These are phyloP conservation scores for Pristiophorus japonicus DNA, from an alignment of 2,113 vertebrate genomes.

Conservation along the genomic window DNA sequence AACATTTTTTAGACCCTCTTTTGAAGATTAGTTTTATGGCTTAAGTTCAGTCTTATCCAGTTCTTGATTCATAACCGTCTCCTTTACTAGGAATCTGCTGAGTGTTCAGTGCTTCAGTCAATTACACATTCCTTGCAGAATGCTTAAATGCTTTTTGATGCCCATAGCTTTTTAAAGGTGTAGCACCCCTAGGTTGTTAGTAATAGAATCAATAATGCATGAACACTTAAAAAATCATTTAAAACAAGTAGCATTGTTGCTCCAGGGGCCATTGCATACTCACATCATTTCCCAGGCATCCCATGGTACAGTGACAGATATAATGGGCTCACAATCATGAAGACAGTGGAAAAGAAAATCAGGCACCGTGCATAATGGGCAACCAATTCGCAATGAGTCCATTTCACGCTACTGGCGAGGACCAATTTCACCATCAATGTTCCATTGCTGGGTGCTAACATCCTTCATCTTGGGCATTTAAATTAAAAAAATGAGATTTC, in stretches of 20 bases:
- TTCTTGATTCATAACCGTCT: neutral
- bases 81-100: neutral
- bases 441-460: no score
- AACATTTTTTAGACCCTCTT: neutral
- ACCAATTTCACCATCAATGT: neutral
- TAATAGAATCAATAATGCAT: neutral
- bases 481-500: neutral
- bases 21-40: constrained; percentile 12
- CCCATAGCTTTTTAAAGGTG: neutral
- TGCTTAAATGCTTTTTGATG: neutral
- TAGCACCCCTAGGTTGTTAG: neutral
- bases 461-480: neutral
- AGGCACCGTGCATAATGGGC: neutral
- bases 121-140: neutral
- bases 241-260: neutral
- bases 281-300: neutral
- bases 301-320: neutral
- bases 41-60: neutral
- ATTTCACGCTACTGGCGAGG: neutral
- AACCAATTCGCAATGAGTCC: neutral
- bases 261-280: neutral
- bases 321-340: neutral
- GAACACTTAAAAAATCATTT: neutral
- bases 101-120: neutral
- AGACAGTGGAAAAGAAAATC: no score